Conservation (phyloP, 2,888 invertebrate genomes). For the Himalopsyche kuldschensis region DNA sequence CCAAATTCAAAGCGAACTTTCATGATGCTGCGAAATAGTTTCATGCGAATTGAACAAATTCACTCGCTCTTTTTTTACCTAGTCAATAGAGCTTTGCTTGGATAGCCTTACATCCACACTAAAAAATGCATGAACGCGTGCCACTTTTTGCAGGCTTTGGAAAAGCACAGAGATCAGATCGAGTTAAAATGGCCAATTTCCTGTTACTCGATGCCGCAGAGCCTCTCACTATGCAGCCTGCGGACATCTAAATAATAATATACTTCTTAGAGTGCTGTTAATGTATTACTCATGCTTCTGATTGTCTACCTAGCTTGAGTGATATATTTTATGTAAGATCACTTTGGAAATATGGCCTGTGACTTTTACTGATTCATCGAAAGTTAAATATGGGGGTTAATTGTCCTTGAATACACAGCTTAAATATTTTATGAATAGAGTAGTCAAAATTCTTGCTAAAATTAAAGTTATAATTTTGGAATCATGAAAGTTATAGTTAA, state of each 20-base stretch:
- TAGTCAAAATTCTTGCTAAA: no score
- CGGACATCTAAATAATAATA: neutral
- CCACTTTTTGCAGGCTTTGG: neutral
- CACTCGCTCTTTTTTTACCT: neutral
- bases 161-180: slow-evolving; percentile 5
- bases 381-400: no score
- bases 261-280: neutral
- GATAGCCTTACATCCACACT: neutral
- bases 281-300: neutral
- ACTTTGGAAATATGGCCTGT: no score
- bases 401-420: no score
- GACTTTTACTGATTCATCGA: no score
- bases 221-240: neutral
- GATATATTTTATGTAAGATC: no score
- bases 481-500: no score
- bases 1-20: neutral
- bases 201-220: neutral
- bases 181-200: slow-evolving; percentile 10
- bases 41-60: neutral
- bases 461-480: no score
- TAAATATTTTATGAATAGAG: no score
- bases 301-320: no score
- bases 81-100: neutral
- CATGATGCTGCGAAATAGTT: neutral
- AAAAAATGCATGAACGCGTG: neutral